These are phyloP conservation scores for Ptycholaimellus sp. DNA, from an alignment of 2,888 invertebrate species.

Conservation along the genomic window DNA sequence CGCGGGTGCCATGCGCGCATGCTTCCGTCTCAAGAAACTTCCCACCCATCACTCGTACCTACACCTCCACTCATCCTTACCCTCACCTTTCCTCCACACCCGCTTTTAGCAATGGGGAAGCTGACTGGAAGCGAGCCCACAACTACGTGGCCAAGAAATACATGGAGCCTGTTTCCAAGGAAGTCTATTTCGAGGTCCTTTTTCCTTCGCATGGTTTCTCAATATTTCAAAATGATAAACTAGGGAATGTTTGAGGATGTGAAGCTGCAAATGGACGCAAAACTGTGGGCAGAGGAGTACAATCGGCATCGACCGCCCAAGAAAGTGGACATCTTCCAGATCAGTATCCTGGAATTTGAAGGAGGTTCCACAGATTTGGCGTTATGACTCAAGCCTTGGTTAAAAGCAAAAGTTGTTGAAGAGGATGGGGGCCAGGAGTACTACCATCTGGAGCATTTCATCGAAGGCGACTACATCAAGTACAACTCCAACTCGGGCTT, in stretches of 20 bases:
- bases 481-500: constrained; percentile 39
- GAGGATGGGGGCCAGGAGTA: constrained; percentile 28
- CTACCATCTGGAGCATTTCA: constrained; percentile 37
- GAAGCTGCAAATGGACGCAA: constrained; percentile 38
- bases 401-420: neutral
- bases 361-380: no score
- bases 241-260: constrained; percentile 37
- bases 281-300: constrained; percentile 38
- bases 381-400: no score
- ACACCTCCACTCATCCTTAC: neutral
- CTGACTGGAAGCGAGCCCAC: constrained; percentile 32
- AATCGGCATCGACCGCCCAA: constrained; percentile 38
- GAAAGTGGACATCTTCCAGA: constrained; percentile 37
- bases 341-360: constrained; percentile 35
- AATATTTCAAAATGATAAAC: constrained; percentile 19
- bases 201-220: neutral
- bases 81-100: neutral
- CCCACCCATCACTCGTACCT: neutral
- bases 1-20: constrained; percentile 36
- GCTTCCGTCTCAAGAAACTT: constrained; percentile 34
- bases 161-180: constrained; percentile 10
- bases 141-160: constrained; percentile 37
- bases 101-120: constrained; percentile 24
- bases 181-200: neutral
- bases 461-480: constrained; percentile 37